phyloP scores from a whole-genome alignment of 2,113 vertebrate species.

The Oenanthe melanoleuca region DNA sequence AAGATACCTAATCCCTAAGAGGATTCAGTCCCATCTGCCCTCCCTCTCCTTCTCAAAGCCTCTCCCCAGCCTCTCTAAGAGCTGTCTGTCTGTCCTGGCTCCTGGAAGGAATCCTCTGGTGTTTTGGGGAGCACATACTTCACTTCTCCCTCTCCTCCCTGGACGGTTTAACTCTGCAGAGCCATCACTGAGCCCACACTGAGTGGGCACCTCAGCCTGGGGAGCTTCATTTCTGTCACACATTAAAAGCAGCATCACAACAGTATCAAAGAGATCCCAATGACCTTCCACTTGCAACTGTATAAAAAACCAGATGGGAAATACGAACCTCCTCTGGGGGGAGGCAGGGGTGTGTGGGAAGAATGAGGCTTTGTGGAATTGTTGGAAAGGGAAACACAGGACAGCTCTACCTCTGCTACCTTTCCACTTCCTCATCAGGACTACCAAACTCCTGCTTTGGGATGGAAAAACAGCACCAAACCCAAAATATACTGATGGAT shows the following conservation, averaged over 20 bases:
- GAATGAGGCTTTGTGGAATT: neutral
- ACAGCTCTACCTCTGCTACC: neutral
- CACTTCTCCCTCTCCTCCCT: neutral
- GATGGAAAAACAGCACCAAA: neutral
- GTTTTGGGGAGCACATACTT: fast-evolving
- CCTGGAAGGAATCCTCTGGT: neutral
- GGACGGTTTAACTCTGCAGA: neutral
- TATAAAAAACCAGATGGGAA: neutral
- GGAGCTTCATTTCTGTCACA: neutral
- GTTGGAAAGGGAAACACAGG: neutral
- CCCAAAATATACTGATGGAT: neutral
- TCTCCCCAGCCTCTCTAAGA: neutral
- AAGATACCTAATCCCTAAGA: slow-evolving; percentile 12
- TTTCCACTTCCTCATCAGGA: neutral
- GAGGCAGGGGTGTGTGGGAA: neutral
- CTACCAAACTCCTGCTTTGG: neutral
- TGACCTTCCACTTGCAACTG: neutral
- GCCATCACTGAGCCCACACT: neutral
- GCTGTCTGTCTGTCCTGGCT: neutral
- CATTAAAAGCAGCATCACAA: neutral
- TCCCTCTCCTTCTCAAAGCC: neutral
- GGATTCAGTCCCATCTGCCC: neutral
- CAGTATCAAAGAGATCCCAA: neutral
- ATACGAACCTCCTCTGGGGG: neutral
- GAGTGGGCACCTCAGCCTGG: neutral